These are phyloP conservation scores for Hetaerina titia DNA, from an alignment of 2,888 invertebrate genomes.

Conservation along the genomic window DNA sequence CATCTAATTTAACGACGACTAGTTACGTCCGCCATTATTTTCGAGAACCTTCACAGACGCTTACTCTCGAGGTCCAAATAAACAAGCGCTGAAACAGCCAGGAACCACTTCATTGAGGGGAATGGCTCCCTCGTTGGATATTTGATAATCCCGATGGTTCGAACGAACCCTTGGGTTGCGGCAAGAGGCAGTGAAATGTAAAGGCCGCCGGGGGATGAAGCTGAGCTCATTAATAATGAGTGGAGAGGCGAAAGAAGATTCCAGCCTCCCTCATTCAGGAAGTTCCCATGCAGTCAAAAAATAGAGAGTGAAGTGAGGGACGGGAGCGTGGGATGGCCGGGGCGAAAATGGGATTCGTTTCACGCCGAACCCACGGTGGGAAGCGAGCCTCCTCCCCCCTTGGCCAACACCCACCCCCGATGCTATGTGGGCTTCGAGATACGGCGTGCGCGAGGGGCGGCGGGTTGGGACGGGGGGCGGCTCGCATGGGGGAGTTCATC, in stretches of 20 bases:
- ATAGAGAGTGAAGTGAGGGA: not conserved
- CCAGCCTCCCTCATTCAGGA: not conserved
- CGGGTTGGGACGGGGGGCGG: not conserved
- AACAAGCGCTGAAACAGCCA: not conserved
- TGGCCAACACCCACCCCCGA: not conserved
- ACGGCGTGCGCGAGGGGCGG: not conserved
- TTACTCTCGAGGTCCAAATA: not conserved
- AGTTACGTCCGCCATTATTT: not conserved
- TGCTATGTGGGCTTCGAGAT: not conserved
- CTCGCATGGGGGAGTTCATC: no score
- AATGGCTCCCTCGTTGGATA: not conserved
- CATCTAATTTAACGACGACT: not conserved
- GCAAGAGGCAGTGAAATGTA: not conserved
- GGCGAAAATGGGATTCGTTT: constrained; percentile 29
- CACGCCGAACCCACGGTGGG: not conserved
- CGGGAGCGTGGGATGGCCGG: not conserved
- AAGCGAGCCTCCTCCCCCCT: not conserved
- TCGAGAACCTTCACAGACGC: not conserved
- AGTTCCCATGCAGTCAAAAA: constrained; percentile 1
- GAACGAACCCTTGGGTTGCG: not conserved
- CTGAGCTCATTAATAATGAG: not conserved
- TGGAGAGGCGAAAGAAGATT: not conserved
- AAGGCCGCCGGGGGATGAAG: not conserved
- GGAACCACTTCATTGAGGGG: not conserved
- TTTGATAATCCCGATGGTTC: not conserved